A percentile compares a stretch with the other conserved stretches of the same genome.
phyloP scores from a whole-genome alignment of 2,888 invertebrate genomes.

The Aphrophora alni region DNA sequence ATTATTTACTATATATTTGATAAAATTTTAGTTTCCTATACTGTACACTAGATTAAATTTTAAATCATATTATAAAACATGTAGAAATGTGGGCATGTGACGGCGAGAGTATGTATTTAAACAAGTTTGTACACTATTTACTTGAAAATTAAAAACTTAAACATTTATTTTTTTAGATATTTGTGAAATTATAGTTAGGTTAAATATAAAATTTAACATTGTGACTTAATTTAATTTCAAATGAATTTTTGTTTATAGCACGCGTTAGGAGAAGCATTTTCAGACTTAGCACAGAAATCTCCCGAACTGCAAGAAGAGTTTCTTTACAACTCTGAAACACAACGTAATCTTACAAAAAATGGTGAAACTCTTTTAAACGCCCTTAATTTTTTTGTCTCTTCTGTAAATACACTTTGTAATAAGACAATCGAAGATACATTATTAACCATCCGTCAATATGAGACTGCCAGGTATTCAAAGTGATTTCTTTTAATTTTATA shows the following conservation, averaged over 20 bases:
- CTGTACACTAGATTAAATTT: too few relatives aligned
- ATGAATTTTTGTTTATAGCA: constrained; percentile 67
- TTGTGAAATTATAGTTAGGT: too few relatives aligned
- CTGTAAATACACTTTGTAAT: constrained; percentile 94
- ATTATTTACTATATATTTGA: too few relatives aligned
- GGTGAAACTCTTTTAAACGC: constrained; percentile 92
- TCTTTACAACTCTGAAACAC: constrained; percentile 94
- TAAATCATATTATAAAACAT: too few relatives aligned
- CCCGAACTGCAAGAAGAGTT: constrained; percentile 95
- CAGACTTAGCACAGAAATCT: constrained; percentile 94
- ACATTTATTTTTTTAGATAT: too few relatives aligned
- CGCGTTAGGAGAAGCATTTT: constrained; percentile 90
- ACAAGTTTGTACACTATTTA: too few relatives aligned
- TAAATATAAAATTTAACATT: too few relatives aligned
- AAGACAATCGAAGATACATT: constrained; percentile 97
- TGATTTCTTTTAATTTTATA: constrained; percentile 41
- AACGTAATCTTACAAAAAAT: constrained; percentile 90
- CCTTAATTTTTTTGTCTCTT: constrained; percentile 94
- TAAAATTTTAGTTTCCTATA: too few relatives aligned
- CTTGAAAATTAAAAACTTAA: too few relatives aligned
- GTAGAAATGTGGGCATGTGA: too few relatives aligned
- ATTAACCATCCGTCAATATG: constrained; percentile 77
- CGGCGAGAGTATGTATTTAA: too few relatives aligned
- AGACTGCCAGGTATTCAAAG: constrained; percentile 71
- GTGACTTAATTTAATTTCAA: too few relatives aligned